phyloP scores from a whole-genome alignment of 35 echinoderm and acorn worm species.

The Heliocidaris tuberculata region DNA sequence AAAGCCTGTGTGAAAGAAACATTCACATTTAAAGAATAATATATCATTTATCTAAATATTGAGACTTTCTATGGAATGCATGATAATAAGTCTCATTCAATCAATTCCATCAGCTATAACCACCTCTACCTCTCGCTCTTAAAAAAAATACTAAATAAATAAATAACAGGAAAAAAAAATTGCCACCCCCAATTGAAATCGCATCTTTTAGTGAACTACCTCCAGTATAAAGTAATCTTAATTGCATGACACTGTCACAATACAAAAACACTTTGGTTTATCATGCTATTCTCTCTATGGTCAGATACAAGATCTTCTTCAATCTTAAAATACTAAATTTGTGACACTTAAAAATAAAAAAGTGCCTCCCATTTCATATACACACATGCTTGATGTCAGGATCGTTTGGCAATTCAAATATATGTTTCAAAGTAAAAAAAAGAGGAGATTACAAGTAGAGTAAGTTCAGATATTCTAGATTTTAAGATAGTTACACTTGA shows the following conservation, averaged over 20 bases:
- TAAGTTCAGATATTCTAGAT: neutral
- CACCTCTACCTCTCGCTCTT: neutral
- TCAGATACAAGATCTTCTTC: neutral
- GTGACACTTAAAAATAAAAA: neutral
- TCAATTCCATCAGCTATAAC: neutral
- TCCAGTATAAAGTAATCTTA: neutral
- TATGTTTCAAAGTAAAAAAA: neutral
- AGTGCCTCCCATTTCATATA: too few relatives aligned
- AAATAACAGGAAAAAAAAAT: too few relatives aligned
- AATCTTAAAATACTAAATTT: neutral
- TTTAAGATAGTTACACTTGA: neutral
- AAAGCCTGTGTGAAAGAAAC: neutral
- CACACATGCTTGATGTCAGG: neutral
- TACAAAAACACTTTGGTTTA: neutral
- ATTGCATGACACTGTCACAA: neutral
- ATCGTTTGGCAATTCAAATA: neutral
- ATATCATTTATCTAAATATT: neutral
- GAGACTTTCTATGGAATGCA: slow-evolving; percentile 30
- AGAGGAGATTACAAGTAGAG: neutral
- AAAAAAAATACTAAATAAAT: too few relatives aligned
- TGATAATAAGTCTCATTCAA: slow-evolving; percentile 1
- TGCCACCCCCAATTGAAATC: neutral
- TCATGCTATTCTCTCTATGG: neutral
- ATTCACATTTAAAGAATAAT: neutral
- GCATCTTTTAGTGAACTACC: neutral